Evolutionary conservation across 2,888 invertebrate genomes (phyloP).

Genomic region (Coecobrya sp.): DNA sequence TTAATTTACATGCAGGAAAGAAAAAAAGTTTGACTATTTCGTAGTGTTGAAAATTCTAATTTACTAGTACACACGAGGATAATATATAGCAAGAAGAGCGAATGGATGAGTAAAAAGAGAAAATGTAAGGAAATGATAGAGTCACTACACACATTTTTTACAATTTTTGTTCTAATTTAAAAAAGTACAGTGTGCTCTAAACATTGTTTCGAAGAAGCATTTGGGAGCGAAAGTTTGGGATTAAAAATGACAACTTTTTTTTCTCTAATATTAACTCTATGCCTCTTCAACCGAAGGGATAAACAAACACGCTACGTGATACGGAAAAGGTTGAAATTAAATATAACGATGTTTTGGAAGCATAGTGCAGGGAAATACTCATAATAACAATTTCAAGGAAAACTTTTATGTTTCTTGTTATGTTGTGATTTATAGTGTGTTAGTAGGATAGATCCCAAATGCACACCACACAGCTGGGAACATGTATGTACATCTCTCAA

Average conservation of each 20-base stretch:
- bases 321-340: neutral
- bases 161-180: neutral
- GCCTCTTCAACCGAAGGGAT: neutral
- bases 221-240: conserved; percentile 1
- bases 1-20: too few relatives aligned
- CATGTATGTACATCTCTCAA: conserved; percentile 37
- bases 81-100: too few relatives aligned
- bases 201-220: neutral
- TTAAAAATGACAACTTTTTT: conserved; percentile 44
- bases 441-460: neutral
- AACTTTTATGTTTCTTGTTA: neutral
- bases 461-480: neutral
- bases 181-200: neutral
- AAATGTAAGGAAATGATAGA: too few relatives aligned
- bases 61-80: too few relatives aligned
- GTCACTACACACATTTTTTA: too few relatives aligned
- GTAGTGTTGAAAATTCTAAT: too few relatives aligned
- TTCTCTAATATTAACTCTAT: neutral
- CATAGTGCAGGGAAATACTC: neutral
- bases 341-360: neutral
- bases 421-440: conserved; percentile 36
- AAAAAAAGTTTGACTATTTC: too few relatives aligned
- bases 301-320: neutral
- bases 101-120: too few relatives aligned
- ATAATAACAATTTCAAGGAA: neutral